Evolutionary conservation across 2,113 vertebrate species (phyloP).

Genomic region (Cavia aperea): DNA sequence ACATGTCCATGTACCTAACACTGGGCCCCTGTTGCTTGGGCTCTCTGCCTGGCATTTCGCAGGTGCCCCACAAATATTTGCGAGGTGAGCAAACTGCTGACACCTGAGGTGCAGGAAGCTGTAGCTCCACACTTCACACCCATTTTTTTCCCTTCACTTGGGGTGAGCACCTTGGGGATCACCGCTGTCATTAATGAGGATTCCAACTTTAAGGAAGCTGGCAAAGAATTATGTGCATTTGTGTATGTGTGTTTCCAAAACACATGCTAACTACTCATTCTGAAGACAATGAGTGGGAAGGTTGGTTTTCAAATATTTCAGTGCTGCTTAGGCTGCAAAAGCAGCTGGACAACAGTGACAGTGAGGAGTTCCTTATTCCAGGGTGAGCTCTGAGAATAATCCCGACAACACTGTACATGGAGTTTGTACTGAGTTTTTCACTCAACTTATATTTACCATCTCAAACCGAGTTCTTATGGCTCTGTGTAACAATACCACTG

Average conservation of each 20-base stretch:
- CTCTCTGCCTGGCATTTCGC: background rate
- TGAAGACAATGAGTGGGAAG: background rate
- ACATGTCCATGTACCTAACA: background rate
- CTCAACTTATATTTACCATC: background rate
- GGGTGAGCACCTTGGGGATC: background rate
- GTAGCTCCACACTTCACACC: too few species aligned
- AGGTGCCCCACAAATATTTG: background rate
- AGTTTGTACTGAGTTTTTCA: background rate
- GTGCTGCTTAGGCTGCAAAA: background rate
- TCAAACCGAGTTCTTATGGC: background rate
- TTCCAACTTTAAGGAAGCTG: background rate
- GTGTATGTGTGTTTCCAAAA: background rate
- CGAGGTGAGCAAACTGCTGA: background rate
- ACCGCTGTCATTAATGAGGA: background rate
- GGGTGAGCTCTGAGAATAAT: slow-evolving; percentile 32
- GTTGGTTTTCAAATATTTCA: slow-evolving; percentile 7
- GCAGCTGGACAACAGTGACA: background rate
- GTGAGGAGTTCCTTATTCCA: background rate
- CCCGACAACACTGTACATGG: background rate
- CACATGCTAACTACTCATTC: background rate
- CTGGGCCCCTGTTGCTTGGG: background rate
- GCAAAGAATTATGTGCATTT: background rate
- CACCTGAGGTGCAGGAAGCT: background rate
- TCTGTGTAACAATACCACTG: slow-evolving; percentile 17
- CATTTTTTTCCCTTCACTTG: background rate